phyloP scores from a whole-genome alignment of 2,797 vertebrate species.

The Phylloscopus collybita region DNA sequence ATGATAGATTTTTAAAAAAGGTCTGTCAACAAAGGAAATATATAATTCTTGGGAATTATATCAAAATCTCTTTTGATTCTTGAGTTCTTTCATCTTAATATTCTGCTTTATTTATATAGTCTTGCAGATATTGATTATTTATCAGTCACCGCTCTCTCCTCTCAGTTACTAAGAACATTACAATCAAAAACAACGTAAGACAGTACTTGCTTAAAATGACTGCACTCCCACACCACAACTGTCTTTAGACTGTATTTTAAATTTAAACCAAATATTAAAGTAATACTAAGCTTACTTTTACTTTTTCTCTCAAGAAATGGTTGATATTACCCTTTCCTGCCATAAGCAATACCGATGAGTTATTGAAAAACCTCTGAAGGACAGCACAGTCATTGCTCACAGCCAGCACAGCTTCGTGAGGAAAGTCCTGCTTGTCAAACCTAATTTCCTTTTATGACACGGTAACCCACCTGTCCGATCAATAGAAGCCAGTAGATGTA shows the following conservation, averaged over 20 bases:
- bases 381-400: neutral
- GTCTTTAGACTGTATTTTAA: slow-evolving; percentile 10
- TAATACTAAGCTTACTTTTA: neutral
- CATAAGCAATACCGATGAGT: neutral
- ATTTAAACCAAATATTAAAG: neutral
- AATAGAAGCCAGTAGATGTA: neutral
- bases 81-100: slow-evolving; percentile 11
- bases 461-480: neutral
- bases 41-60: neutral
- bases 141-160: neutral
- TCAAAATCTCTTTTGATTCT: slow-evolving; percentile 14
- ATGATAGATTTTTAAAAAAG: neutral
- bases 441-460: neutral
- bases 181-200: slow-evolving; percentile 7
- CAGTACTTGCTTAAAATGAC: slow-evolving; percentile 22
- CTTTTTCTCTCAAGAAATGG: neutral
- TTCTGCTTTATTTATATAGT: neutral
- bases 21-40: neutral
- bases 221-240: neutral
- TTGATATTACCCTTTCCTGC: neutral
- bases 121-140: slow-evolving; percentile 23
- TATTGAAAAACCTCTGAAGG: neutral
- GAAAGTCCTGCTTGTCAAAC: neutral
- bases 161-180: neutral
- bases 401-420: neutral